Conservation (phyloP, 2,888 invertebrate species). For the Lasioglossum marginatum region DNA sequence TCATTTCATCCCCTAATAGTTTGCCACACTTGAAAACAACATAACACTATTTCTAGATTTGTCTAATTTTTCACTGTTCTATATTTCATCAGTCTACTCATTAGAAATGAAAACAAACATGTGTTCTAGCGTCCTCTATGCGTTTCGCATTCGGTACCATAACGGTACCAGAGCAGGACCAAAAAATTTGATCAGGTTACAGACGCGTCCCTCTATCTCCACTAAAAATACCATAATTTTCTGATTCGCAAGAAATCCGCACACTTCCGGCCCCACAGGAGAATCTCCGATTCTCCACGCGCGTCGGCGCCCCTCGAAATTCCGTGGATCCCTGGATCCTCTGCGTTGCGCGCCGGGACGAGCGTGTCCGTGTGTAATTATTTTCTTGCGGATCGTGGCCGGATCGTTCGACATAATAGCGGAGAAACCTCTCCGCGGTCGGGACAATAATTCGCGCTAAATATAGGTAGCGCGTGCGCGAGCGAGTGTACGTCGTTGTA, state of each 20-base stretch:
- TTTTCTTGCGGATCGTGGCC: constrained; percentile 66
- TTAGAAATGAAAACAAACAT: too few relatives aligned
- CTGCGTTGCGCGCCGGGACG: neutral
- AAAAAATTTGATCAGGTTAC: too few relatives aligned
- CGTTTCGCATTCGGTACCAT: too few relatives aligned
- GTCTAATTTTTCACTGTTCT: too few relatives aligned
- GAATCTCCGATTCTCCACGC: constrained; percentile 18
- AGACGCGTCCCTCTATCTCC: neutral
- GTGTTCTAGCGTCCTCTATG: too few relatives aligned
- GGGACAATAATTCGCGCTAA: constrained; percentile 78
- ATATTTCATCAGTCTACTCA: too few relatives aligned
- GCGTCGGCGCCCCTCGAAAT: constrained; percentile 27
- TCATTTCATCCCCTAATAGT: too few relatives aligned
- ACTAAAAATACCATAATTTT: neutral
- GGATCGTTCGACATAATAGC: constrained; percentile 70
- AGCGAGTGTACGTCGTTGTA: constrained; percentile 47
- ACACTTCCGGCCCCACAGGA: constrained; percentile 18
- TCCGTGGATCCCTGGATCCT: constrained; percentile 11
- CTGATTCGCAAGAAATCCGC: neutral
- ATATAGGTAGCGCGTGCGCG: constrained; percentile 75
- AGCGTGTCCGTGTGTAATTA: constrained; percentile 65
- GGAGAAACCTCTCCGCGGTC: constrained; percentile 75
- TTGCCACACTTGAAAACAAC: too few relatives aligned
- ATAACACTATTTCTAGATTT: too few relatives aligned
- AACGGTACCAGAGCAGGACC: too few relatives aligned